phyloP scores from a whole-genome alignment of 2,888 invertebrate species.

The Cosmia pyralina region DNA sequence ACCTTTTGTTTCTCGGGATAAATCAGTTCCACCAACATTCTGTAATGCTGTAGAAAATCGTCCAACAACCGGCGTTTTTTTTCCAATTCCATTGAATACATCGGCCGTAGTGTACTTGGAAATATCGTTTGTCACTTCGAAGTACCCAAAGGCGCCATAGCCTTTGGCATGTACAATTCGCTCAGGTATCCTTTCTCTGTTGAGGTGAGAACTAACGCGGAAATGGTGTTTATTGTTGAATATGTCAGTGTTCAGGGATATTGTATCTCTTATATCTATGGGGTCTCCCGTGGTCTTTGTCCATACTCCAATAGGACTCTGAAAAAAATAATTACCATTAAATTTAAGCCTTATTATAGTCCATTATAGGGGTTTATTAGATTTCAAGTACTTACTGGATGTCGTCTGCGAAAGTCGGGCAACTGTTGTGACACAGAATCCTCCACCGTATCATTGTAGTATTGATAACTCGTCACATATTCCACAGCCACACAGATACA shows the following conservation, averaged over 20 bases:
- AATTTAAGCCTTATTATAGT: background rate
- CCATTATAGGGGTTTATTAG: background rate
- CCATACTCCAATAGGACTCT: conserved; percentile 45
- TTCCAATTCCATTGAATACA: conserved; percentile 90
- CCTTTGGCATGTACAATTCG: conserved; percentile 98
- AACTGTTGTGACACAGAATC: conserved; percentile 38
- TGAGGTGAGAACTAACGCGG: conserved; percentile 93
- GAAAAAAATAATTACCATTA: background rate
- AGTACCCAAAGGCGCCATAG: conserved; percentile 94
- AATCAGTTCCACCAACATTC: conserved; percentile 91
- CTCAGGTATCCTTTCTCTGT: conserved; percentile 95
- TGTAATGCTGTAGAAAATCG: conserved; percentile 91
- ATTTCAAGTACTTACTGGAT: conserved; percentile 33
- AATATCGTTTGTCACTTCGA: conserved; percentile 95
- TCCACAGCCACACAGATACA: conserved; percentile 22
- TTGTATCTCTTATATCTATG: conserved; percentile 91
- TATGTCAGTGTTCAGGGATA: conserved; percentile 67
- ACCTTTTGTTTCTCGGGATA: conserved; percentile 91
- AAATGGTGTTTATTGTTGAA: conserved; percentile 72
- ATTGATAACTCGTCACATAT: conserved; percentile 23
- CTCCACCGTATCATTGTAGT: conserved; percentile 23
- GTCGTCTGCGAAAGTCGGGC: conserved; percentile 27
- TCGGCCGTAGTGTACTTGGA: conserved; percentile 90
- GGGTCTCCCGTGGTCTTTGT: conserved; percentile 48
- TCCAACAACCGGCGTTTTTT: conserved; percentile 89